phyloP scores from a whole-genome alignment of 2,113 vertebrate genomes.

The Cyanoramphus novaezelandiae region DNA sequence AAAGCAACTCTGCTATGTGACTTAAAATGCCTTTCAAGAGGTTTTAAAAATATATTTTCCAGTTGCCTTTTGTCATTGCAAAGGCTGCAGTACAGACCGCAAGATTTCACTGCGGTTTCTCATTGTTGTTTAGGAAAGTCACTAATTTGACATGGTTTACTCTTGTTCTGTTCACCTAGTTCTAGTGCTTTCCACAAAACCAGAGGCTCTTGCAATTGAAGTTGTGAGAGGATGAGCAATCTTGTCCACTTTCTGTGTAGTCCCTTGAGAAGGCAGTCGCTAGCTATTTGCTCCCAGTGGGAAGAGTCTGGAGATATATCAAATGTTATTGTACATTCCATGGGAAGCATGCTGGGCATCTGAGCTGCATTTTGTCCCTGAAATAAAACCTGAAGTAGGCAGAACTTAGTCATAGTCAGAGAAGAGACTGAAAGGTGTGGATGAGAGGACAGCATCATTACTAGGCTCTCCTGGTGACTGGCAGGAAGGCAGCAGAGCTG shows the following conservation, averaged over 20 bases:
- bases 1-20: not conserved
- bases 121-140: not conserved
- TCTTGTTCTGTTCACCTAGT: not conserved
- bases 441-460: accelerated
- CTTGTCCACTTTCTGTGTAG: too few species aligned
- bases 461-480: not conserved
- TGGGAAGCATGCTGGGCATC: accelerated
- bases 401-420: not conserved
- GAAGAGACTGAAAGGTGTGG: not conserved
- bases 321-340: not conserved
- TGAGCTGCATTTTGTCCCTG: not conserved
- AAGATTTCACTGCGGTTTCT: too few species aligned
- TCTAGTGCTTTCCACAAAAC: not conserved
- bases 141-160: not conserved
- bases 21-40: not conserved
- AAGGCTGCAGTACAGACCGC: not conserved
- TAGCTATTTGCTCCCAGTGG: not conserved
- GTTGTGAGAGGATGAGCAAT: not conserved
- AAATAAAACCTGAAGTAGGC: not conserved
- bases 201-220: not conserved
- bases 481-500: not conserved
- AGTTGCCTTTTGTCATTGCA: not conserved
- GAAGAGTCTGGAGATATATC: not conserved
- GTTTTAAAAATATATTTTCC: not conserved
- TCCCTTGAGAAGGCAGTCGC: not conserved